Conservation (phyloP, 2,113 vertebrate genomes). For the Himantopus leucocephalus region DNA sequence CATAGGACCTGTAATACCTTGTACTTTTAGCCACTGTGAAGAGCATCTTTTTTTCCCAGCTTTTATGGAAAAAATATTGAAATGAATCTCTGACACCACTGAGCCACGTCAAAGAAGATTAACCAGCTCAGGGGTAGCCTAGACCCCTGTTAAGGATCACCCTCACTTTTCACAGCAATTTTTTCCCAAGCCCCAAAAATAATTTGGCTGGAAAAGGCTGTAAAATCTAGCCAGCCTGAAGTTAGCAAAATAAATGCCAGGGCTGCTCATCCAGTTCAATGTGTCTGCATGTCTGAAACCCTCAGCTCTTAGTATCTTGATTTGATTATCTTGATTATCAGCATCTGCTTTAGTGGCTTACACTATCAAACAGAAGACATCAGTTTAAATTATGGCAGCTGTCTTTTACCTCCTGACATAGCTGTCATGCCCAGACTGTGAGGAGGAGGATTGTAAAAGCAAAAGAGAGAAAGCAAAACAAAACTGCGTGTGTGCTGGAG, state of each 20-base stretch:
- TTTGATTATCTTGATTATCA: slow-evolving; percentile 48
- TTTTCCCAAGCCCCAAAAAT: background rate
- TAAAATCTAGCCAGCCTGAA: background rate
- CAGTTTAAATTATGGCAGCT: background rate
- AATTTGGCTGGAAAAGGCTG: background rate
- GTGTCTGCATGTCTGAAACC: background rate
- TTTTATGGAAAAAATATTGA: background rate
- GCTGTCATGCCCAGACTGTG: background rate
- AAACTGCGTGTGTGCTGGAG: background rate
- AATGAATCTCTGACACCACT: background rate
- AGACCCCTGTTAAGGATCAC: background rate
- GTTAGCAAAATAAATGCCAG: background rate
- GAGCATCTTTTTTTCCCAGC: no score
- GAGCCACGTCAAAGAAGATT: background rate
- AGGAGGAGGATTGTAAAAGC: background rate
- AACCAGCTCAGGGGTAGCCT: background rate
- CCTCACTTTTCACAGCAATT: background rate
- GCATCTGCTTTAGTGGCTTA: slow-evolving; percentile 31
- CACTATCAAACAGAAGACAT: background rate
- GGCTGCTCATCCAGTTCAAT: background rate
- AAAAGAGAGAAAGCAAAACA: background rate
- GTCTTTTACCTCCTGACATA: background rate
- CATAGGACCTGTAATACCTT: background rate
- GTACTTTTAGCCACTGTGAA: background rate
- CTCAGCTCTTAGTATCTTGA: background rate